Conservation (phyloP, 2,888 invertebrate species). For the Eupithecia tripunctaria region DNA sequence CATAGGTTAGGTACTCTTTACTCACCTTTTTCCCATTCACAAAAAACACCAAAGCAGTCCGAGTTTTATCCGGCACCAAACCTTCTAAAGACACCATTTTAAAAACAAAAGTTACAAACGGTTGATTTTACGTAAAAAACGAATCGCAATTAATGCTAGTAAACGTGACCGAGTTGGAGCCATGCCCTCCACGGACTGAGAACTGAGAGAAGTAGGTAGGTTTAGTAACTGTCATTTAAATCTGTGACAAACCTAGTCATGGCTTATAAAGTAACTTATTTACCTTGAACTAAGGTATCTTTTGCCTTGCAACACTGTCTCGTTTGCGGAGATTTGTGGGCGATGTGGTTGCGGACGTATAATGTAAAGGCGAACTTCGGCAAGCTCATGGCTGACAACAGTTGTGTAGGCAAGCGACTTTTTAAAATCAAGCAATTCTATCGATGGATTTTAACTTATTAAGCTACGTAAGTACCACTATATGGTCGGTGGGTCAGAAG, state of each 20-base stretch:
- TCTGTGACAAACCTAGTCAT: background rate
- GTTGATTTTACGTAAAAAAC: constrained; percentile 9
- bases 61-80: constrained; percentile 58
- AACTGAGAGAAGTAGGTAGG: background rate
- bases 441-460: background rate
- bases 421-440: background rate
- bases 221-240: background rate
- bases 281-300: background rate
- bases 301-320: background rate
- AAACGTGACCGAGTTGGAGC: constrained; percentile 41
- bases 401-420: background rate
- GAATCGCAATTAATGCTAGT: background rate
- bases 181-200: constrained; percentile 46
- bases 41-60: constrained; percentile 80
- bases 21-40: constrained; percentile 87
- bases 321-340: background rate
- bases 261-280: background rate
- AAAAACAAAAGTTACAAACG: background rate
- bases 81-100: constrained; percentile 46
- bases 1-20: background rate
- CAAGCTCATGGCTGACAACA: background rate
- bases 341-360: background rate
- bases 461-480: no score
- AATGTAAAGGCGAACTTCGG: background rate
- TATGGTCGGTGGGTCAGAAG: no score